A percentile compares a stretch with the other conserved stretches of the same genome.
Evolutionary conservation across 2,888 invertebrate genomes (phyloP).

Genomic region (Drosophila merina): DNA sequence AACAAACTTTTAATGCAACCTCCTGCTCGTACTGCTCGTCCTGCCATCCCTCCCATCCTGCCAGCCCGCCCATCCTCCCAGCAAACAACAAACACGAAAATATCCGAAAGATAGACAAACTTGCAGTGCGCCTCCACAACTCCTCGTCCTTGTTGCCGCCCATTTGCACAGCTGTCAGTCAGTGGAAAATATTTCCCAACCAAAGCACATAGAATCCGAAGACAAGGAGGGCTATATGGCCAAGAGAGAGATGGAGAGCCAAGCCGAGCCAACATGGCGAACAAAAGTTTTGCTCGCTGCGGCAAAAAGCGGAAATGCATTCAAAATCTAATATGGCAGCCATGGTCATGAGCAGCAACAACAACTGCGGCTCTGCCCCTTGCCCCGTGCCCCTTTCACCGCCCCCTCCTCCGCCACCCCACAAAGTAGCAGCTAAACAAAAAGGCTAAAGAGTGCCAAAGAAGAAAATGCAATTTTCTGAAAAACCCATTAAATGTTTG

Average conservation of each 20-base stretch:
- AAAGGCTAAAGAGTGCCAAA: conserved; percentile 78
- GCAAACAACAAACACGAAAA: conserved; percentile 54
- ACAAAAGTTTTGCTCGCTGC: conserved; percentile 77
- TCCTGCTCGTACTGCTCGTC: conserved; percentile 23
- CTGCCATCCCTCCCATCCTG: not conserved
- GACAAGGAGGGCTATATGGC: conserved; percentile 7
- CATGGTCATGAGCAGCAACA: conserved; percentile 78
- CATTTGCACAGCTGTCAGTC: conserved; percentile 76
- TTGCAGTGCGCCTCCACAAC: conserved; percentile 32
- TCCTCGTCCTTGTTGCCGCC: conserved; percentile 43
- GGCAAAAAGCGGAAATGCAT: conserved; percentile 80
- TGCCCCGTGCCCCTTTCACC: not conserved
- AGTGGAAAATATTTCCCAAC: conserved; percentile 68
- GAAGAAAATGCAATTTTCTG: conserved; percentile 82
- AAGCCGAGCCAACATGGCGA: conserved; percentile 71
- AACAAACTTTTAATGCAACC: conserved; percentile 76
- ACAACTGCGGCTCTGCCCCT: conserved; percentile 16
- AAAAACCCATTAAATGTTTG: conserved; percentile 81
- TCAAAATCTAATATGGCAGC: conserved; percentile 81
- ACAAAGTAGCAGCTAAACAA: conserved; percentile 76
- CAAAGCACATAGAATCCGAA: conserved; percentile 37
- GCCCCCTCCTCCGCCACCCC: conserved; percentile 21
- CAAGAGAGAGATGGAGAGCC: conserved; percentile 25
- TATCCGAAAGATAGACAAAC: conserved; percentile 37
- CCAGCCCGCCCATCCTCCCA: not conserved